Conservation (phyloP, 2,888 invertebrate genomes). For the Myathropa florea region DNA sequence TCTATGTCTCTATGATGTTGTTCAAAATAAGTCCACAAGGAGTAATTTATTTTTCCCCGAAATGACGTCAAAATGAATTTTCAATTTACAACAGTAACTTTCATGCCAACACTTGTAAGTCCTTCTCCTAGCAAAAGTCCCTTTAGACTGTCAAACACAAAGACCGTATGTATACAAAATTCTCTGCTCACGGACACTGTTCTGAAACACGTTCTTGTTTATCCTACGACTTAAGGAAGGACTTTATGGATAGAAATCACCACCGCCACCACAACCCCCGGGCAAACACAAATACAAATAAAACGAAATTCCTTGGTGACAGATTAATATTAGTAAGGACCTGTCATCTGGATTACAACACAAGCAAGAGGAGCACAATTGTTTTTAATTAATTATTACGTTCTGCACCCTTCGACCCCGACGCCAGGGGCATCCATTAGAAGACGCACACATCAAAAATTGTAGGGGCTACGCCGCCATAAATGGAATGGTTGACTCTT, state of each 20-base stretch:
- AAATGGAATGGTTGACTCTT: not conserved
- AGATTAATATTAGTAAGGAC: constrained; percentile 50
- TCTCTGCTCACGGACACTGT: not conserved
- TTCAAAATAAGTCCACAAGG: not conserved
- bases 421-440: not conserved
- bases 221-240: not conserved
- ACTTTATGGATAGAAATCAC: not conserved
- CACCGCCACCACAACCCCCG: too few relatives aligned
- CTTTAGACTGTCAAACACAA: not conserved
- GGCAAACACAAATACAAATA: not conserved
- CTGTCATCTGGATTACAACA: constrained; percentile 44
- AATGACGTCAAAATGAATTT: not conserved
- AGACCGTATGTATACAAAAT: not conserved
- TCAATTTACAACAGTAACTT: not conserved
- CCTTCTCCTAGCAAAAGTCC: not conserved
- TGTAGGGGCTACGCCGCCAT: not conserved
- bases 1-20: not conserved
- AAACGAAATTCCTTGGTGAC: constrained; percentile 39
- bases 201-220: not conserved
- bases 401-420: not conserved
- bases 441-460: not conserved
- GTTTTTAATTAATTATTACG: constrained; percentile 60
- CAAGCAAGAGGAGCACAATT: constrained; percentile 6
- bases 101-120: not conserved
- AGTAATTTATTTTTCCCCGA: not conserved